Evolutionary conservation across 2,888 invertebrate species (phyloP), one percentile per base, ranked within the genome.

Genomic region (Tachina fera): DNA sequence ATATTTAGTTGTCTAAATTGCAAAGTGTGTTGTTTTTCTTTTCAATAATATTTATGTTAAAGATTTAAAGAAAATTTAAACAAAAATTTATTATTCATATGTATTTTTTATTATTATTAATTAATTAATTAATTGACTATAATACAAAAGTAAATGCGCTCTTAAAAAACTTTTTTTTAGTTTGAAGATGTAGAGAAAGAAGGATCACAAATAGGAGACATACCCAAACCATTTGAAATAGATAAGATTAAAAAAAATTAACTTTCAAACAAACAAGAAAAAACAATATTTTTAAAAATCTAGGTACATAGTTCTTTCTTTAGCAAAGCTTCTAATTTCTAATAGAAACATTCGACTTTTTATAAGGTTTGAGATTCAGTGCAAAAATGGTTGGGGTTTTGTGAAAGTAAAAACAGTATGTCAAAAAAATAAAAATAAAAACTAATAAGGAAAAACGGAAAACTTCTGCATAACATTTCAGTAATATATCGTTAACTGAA

Each of bases 111-210:
- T 39, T 72, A 56, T 65, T 67, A 68, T 60, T 22, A 11, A 39
- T 31, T 31, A 31, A 63, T 63, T 81, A 68, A 77, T 74, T 79
- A 83, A 80, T 83, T 86, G 80, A 75, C 80, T 81, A 83, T 86
- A 81, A 81, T 86, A 83, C 84, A 86, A 86, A 86, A 86, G 77
- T 81, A 83, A 83, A 83, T 83, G 86, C 83, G 80, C 74, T 83
- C 75, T 80, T 83, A 77, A 77, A 80, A 77, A 80, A 43, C 19
- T 53, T 67, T 31, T 65, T 45, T 9, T 63, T 70, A 74, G n/a
- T 49, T 51, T 10, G 41, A 53, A 65, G 16, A n/a, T 31, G 1
- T 19, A 31, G 19, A 31, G 31, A 31, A 31, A 31, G 31, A n/a
- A 45, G 39, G 19, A 16, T 58, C 10, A 58, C 13, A 53, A 63